Percentiles rank a stretch among this genome's conserved stretches.
Conservation (phyloP, 2,797 vertebrate species). For the Acropternis orthonyx region DNA sequence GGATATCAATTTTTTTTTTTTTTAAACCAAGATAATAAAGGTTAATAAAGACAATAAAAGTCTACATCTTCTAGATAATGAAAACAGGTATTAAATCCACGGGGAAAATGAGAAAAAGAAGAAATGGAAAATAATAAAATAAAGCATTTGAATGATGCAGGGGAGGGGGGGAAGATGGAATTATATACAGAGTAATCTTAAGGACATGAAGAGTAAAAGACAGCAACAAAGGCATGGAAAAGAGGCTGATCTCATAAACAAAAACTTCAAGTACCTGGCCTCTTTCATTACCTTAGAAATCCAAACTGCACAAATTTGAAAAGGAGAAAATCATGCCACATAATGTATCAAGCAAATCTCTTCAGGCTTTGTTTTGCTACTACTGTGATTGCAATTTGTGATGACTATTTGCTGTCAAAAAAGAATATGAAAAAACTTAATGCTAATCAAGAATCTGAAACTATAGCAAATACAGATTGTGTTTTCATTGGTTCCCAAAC, state of each 20-base stretch:
- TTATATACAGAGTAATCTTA: neutral
- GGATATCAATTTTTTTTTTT: neutral
- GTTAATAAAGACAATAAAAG: neutral
- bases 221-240: neutral
- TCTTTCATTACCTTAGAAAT: neutral
- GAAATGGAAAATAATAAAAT: neutral
- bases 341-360: neutral
- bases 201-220: neutral
- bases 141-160: neutral
- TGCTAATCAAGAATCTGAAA: neutral
- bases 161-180: neutral
- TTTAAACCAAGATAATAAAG: neutral
- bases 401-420: neutral
- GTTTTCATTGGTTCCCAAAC: neutral
- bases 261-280: neutral
- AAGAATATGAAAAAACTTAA: neutral
- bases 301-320: neutral
- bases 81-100: neutral
- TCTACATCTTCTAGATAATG: neutral
- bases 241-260: neutral
- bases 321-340: neutral
- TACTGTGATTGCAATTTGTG: neutral
- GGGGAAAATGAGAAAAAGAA: neutral
- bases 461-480: accelerated
- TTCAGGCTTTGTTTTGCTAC: neutral